Evolutionary conservation across 2,797 vertebrate species (phyloP), one percentile per base, ranked within the genome.

Genomic region (Alectoris magna): DNA sequence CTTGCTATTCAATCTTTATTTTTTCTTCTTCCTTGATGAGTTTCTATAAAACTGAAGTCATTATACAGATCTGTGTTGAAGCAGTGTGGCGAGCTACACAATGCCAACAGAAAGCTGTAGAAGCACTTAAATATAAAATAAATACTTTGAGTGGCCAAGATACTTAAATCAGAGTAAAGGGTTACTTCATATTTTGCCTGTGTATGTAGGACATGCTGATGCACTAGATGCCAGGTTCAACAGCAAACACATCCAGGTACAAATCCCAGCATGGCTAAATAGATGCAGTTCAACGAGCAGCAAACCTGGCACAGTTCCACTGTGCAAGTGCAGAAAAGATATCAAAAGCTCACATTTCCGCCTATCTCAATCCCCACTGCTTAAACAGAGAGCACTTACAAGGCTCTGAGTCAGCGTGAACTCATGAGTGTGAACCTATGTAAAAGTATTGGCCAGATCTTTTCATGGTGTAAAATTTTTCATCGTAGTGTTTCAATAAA

Each of bases 41-140:
- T 71, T 60, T 48, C 71, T 73, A 4, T 71, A 73, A 26, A 44
- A 8, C 59, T 58, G 27, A 86, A 96, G 67, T 84, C 18, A 38
- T 10, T 26, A 5, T 22, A 51, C 0, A 58, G 48, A 60, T 75
- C 75, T 70, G 43, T 73, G 36, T 39, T 78, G 49, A 83, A 80
- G 31, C 23, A 9, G 0, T 3, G 0, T 29, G 18, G 6, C 21
- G 70, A 26, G 24, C 0, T 2, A 31, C 16, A 27, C 41, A 71
- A 82, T 74, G 23, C 15, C 72, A 81, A 4, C 9, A 78, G 24
- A 34, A 34, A 88, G 29, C 10, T 79, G 19, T 13, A 60, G 48
- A 72, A 83, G 14, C 10, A 18, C 15, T 66, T 10, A 7, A 31
- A 6, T 3, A 12, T 26, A 27, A 48, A 76, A 73, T 5, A 87